Evolutionary conservation across 2,797 vertebrate genomes (phyloP).

Genomic region (Characodon lateralis): DNA sequence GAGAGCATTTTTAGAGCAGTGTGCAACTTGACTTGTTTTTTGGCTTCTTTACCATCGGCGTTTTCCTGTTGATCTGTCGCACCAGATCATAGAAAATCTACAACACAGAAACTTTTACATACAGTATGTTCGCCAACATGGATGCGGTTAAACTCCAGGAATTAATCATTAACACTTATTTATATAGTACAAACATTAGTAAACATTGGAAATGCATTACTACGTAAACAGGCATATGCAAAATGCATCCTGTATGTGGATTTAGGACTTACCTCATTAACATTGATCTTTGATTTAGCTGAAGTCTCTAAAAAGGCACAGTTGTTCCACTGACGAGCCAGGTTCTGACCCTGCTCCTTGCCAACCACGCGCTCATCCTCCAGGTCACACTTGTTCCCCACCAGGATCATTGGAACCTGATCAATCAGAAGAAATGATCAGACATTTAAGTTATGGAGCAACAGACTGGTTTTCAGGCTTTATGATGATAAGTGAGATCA

Average conservation of each 20-base stretch:
- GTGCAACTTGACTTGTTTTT: conserved; percentile 97
- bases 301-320: conserved; percentile 99
- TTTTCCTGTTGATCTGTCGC: conserved; percentile 99
- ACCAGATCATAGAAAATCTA: conserved; percentile 99
- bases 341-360: conserved; percentile 97
- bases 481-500: not conserved
- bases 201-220: not conserved
- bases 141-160: not conserved
- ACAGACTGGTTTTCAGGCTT: not conserved
- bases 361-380: conserved; percentile 98
- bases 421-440: not conserved
- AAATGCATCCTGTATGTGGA: not conserved
- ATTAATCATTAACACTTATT: not conserved
- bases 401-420: conserved; percentile 99
- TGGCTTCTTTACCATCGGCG: conserved; percentile 98
- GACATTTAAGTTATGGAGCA: not conserved
- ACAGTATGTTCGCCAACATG: not conserved
- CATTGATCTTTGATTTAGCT: conserved; percentile 99
- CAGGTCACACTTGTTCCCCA: conserved; percentile 99
- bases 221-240: not conserved
- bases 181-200: not conserved
- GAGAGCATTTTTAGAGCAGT: conserved; percentile 88
- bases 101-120: conserved; percentile 13
- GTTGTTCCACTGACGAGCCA: conserved; percentile 99
- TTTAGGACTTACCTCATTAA: conserved; percentile 89